Conservation (phyloP, 2,888 invertebrate genomes). For the Yponomeuta sedellus region DNA sequence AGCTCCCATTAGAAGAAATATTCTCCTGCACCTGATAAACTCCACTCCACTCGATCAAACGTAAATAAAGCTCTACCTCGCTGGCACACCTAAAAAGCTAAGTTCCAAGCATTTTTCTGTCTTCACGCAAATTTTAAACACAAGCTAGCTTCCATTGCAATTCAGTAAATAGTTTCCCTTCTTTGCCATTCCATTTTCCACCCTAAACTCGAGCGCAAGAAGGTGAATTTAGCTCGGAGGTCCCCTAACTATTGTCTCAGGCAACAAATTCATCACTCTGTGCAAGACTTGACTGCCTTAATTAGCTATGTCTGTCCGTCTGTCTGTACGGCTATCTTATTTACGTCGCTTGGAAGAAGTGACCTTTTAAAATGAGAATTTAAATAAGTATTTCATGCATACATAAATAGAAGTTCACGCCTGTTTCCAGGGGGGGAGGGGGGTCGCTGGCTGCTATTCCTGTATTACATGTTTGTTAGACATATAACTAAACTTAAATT, state of each 20-base stretch:
- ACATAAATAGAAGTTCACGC: too few relatives aligned
- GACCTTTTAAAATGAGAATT: neutral
- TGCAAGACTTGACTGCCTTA: constrained; percentile 10
- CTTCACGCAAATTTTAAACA: neutral
- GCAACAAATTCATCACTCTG: constrained; percentile 5
- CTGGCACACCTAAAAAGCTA: neutral
- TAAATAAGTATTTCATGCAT: neutral
- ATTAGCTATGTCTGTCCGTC: constrained; percentile 8
- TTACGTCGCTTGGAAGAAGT: neutral
- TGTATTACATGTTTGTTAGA: too few relatives aligned
- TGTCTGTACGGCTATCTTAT: constrained; percentile 1
- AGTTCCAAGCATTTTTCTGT: neutral
- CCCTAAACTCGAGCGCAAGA: neutral
- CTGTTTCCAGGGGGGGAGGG: too few relatives aligned
- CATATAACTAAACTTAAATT: too few relatives aligned
- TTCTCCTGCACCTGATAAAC: too few relatives aligned
- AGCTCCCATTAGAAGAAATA: too few relatives aligned
- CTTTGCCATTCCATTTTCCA: neutral
- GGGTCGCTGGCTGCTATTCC: too few relatives aligned
- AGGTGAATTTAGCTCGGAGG: neutral
- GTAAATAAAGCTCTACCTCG: too few relatives aligned
- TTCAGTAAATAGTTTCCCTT: neutral
- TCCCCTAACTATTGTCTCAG: neutral
- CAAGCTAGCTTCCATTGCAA: neutral
- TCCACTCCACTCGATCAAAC: too few relatives aligned